Percentiles rank a stretch among this genome's conserved stretches.
Conservation (phyloP, 2,113 vertebrate species). For the Pomatostomus ruficeps region DNA sequence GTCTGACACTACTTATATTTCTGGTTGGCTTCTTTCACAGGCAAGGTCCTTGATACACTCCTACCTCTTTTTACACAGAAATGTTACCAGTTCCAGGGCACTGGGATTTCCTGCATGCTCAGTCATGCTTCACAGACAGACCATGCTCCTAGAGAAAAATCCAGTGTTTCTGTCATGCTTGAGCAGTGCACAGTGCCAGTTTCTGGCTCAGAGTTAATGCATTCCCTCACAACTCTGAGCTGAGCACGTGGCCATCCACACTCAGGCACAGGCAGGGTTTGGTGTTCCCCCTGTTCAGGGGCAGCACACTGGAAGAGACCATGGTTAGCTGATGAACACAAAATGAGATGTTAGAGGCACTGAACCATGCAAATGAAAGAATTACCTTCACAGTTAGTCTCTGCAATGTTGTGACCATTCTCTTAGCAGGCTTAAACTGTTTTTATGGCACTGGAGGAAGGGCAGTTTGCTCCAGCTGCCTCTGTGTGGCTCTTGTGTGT, state of each 20-base stretch:
- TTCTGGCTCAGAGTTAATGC: neutral
- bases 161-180: neutral
- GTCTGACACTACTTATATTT: neutral
- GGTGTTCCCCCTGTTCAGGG: neutral
- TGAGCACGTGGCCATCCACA: neutral
- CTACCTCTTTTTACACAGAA: neutral
- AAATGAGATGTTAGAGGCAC: conserved; percentile 19
- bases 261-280: neutral
- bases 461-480: neutral
- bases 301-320: neutral
- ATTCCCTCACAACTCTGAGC: neutral
- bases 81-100: neutral
- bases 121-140: neutral
- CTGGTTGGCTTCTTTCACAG: neutral
- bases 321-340: neutral
- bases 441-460: neutral
- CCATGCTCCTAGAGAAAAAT: neutral
- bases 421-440: neutral
- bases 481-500: neutral
- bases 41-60: neutral
- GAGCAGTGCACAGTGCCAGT: neutral
- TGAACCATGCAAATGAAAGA: conserved; percentile 44
- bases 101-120: neutral
- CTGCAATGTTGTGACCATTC: neutral
- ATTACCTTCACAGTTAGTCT: neutral